A percentile compares a stretch with the other conserved stretches of the same genome.
Conservation (phyloP, 2,113 vertebrate genomes). For the Callionymus lyra region DNA sequence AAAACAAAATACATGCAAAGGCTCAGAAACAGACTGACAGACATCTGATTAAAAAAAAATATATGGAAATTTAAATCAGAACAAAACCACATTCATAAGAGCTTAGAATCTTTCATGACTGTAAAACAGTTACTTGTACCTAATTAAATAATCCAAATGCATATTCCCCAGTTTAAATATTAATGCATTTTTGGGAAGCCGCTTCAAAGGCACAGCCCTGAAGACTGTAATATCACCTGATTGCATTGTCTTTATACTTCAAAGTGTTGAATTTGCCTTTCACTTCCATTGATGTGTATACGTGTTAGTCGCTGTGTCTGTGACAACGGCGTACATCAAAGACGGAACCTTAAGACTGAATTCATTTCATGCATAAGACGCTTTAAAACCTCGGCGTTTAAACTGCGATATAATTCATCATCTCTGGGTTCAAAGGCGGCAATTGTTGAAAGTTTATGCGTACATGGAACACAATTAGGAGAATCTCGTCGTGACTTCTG, state of each 20-base stretch:
- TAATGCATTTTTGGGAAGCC: too few relatives aligned
- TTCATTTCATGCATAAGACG: conserved; percentile 34
- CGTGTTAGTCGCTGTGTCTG: background rate
- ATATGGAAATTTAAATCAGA: too few relatives aligned
- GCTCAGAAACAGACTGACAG: too few relatives aligned
- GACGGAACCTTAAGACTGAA: conserved; percentile 35
- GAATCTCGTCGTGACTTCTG: background rate
- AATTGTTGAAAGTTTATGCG: conserved; percentile 15
- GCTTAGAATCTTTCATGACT: too few relatives aligned
- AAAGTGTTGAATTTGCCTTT: conserved; percentile 14
- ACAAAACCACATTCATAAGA: too few relatives aligned
- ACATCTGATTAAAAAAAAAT: too few relatives aligned
- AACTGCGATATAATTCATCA: conserved; percentile 11
- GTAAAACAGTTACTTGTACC: too few relatives aligned
- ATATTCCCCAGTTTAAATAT: too few relatives aligned
- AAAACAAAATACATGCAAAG: too few relatives aligned
- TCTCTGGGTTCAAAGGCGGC: conserved; percentile 16
- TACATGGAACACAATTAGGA: conserved; percentile 2
- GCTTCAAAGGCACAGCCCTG: conserved; percentile 1
- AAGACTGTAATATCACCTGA: conserved; percentile 14
- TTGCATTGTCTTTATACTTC: conserved; percentile 32
- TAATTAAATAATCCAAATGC: too few relatives aligned
- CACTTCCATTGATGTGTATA: conserved; percentile 11
- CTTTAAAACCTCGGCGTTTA: conserved; percentile 28
- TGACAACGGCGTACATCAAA: conserved; percentile 39